Conservation (phyloP, 2,888 invertebrate species). For the Phragmatobia fuliginosa region DNA sequence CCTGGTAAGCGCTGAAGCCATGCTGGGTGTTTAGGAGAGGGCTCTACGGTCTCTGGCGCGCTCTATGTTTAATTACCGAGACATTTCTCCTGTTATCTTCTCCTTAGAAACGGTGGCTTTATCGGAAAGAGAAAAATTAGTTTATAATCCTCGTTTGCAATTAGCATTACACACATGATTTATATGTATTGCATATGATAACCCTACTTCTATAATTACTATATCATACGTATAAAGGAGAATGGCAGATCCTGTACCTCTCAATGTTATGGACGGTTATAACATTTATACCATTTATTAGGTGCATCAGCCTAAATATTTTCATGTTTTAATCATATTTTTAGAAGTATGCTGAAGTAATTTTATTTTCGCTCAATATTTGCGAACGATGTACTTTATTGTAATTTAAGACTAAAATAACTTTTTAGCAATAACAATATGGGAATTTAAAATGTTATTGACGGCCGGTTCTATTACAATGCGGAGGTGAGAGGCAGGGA, state of each 20-base stretch:
- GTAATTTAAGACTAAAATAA: too few relatives aligned
- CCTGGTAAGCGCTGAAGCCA: conserved; percentile 63
- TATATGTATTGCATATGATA: not conserved
- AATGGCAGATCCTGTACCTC: too few relatives aligned
- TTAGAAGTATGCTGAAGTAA: too few relatives aligned
- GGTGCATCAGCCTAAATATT: too few relatives aligned
- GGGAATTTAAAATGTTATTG: too few relatives aligned
- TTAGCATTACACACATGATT: not conserved
- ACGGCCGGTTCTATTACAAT: not conserved
- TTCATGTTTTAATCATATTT: too few relatives aligned
- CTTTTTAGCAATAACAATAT: too few relatives aligned
- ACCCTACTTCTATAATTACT: not conserved
- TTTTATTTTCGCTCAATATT: too few relatives aligned
- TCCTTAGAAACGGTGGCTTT: conserved; percentile 81
- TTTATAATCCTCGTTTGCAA: conserved; percentile 33
- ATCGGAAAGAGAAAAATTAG: conserved; percentile 63
- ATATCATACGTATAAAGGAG: not conserved
- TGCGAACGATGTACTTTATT: too few relatives aligned
- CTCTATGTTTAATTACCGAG: conserved; percentile 61
- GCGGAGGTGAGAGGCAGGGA: not conserved
- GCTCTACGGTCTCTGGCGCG: conserved; percentile 43
- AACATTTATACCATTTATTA: too few relatives aligned
- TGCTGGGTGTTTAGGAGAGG: conserved; percentile 54
- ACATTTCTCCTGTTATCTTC: conserved; percentile 57
- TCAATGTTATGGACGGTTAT: too few relatives aligned